These are phyloP conservation scores for Globia sparganii DNA, from an alignment of 2,888 invertebrate genomes.

Conservation along the genomic window DNA sequence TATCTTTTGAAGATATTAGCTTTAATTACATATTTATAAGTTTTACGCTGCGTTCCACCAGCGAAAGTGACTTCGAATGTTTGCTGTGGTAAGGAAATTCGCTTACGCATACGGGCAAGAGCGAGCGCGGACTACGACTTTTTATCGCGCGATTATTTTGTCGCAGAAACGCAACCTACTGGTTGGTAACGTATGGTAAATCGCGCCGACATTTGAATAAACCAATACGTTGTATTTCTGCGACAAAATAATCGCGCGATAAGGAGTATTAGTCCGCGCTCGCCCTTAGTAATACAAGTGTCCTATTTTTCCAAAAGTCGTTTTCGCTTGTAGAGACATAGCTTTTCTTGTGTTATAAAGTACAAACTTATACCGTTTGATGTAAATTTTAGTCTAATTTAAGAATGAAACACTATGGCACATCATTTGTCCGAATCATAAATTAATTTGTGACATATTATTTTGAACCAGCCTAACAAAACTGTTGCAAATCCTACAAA, in stretches of 20 bases:
- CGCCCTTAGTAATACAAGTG: not conserved
- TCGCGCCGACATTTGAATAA: not conserved
- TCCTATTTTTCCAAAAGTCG: not conserved
- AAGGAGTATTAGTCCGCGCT: not conserved
- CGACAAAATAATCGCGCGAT: not conserved
- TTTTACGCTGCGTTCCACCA: slow-evolving; percentile 38
- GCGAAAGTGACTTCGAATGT: slow-evolving; percentile 27
- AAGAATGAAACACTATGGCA: slow-evolving; percentile 62
- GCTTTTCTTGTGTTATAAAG: slow-evolving; percentile 24
- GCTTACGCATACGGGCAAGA: not conserved
- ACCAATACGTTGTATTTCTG: not conserved
- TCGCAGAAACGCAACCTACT: not conserved
- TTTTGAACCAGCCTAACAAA: not conserved
- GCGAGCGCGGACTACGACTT: not conserved
- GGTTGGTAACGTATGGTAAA: not conserved
- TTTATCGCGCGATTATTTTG: not conserved
- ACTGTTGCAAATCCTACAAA: not conserved
- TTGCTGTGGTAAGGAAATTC: not conserved
- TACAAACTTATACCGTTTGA: slow-evolving; percentile 39
- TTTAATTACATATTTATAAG: slow-evolving; percentile 68
- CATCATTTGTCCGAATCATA: slow-evolving; percentile 54
- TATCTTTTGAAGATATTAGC: slow-evolving; percentile 80
- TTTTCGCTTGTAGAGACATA: slow-evolving; percentile 31
- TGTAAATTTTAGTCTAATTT: slow-evolving; percentile 42
- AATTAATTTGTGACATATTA: not conserved